Evolutionary conservation across 1,140 invertebrate species (phyloP).

Genomic region (Atta cephalotes): DNA sequence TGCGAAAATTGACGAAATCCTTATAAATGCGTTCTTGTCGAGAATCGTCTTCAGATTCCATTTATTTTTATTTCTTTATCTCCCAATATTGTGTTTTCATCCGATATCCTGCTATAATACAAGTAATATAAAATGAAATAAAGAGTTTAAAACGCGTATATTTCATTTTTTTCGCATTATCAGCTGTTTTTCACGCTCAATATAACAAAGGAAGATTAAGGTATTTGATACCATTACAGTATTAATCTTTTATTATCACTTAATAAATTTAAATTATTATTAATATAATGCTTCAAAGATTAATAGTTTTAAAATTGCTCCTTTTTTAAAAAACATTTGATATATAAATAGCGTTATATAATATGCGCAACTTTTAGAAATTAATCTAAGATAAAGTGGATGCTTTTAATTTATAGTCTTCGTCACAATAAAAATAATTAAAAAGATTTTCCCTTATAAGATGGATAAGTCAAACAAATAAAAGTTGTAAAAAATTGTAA

Average conservation of each 20-base stretch:
- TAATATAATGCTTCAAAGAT: conserved; percentile 54
- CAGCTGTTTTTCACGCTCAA: neutral
- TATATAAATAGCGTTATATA: neutral
- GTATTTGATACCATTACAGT: neutral
- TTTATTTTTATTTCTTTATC: neutral
- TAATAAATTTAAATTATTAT: conserved; percentile 61
- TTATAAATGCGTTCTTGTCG: neutral
- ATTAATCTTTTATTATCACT: conserved; percentile 72
- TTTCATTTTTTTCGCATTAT: neutral
- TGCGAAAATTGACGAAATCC: neutral
- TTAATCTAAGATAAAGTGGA: neutral
- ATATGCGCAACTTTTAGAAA: neutral
- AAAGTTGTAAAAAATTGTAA: neutral
- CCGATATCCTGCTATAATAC: neutral
- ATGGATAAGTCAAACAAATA: neutral
- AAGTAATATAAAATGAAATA: neutral
- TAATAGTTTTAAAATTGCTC: conserved; percentile 27
- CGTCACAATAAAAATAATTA: neutral
- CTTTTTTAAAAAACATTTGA: neutral
- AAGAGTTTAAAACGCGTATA: neutral
- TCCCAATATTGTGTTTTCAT: neutral
- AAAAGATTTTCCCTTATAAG: neutral
- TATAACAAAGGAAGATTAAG: conserved; percentile 56
- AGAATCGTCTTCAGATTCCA: neutral
- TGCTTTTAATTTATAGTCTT: neutral